Evolutionary conservation across 2,888 invertebrate genomes (phyloP), one percentile per base, ranked within the genome.

Genomic region (Chaetogeoica ovagalla): DNA sequence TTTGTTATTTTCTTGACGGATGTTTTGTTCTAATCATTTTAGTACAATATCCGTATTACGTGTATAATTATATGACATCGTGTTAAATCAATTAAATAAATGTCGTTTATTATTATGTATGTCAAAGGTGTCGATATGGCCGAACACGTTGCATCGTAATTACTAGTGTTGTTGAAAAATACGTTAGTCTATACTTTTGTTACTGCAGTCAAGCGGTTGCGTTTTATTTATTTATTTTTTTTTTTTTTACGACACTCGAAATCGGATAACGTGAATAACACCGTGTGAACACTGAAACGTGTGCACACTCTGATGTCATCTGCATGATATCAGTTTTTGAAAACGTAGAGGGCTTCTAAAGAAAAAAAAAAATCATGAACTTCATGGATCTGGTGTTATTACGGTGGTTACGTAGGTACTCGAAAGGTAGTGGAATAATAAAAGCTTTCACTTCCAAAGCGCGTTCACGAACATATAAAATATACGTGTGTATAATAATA

Each of bases 271-370:
- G n/a, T 37, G 66, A 13, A 57, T 39, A 75, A 43, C 65, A 55
- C 39, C 39, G 55, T 74, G 9, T 11, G 3, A 65, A 37, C 30
- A 4, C 8, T 59, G 59, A 43, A 59, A 66, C 43, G 48, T 72
- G 8, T 60, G 1, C 23, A 19, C 55, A 66, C 21, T 63, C 75
- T n/a, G n/a, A 59, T 68, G 75, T 75, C 75, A 75, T 75, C 43
- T 75, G 66, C 66, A 75, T 66, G 57, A 66, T 75, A 66, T 74
- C 66, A 43, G n/a, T 57, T 66, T 43, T 66, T 15, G 52, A 15
- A 52, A 75, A 59, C 57, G 37, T 57, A 75, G 43, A 59, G 43
- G 21, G 59, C 59, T 66, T 75, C 59, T 59, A 13, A 75, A 66
- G 4, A 30, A 30, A 30, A 30, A 30, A 30, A 30, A 66, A 75